These are phyloP conservation scores for Caprella mutica DNA, from an alignment of 2,888 invertebrate genomes.

Conservation along the genomic window DNA sequence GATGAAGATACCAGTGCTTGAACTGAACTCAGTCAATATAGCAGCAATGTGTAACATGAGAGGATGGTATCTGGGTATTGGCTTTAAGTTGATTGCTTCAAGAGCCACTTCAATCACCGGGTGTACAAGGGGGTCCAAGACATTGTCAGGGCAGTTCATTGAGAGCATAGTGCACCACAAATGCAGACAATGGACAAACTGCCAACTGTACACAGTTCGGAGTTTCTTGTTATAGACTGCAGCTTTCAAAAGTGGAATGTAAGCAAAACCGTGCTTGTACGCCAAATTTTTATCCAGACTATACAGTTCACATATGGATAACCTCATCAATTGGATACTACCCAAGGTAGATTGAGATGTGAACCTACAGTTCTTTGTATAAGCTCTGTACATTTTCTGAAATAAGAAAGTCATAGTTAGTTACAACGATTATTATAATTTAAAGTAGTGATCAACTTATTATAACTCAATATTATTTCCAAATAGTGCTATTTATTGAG, in stretches of 20 bases:
- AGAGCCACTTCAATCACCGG: conserved; percentile 48
- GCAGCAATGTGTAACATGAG: conserved; percentile 80
- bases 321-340: conserved; percentile 85
- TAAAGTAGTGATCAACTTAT: too few relatives aligned
- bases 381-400: conserved; percentile 80
- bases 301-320: conserved; percentile 82
- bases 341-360: conserved; percentile 77
- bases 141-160: conserved; percentile 52
- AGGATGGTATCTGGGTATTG: conserved; percentile 84
- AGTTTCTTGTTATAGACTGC: conserved; percentile 63
- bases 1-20: conserved; percentile 64
- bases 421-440: too few relatives aligned
- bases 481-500: too few relatives aligned
- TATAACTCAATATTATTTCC: too few relatives aligned
- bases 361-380: conserved; percentile 85
- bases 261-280: conserved; percentile 85
- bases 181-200: conserved; percentile 81
- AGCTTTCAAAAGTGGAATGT: conserved; percentile 85
- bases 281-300: conserved; percentile 60
- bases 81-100: conserved; percentile 81
- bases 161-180: conserved; percentile 75
- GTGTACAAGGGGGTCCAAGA: conserved; percentile 69
- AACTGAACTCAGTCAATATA: conserved; percentile 65
- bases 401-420: too few relatives aligned
- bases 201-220: conserved; percentile 97